Conservation (phyloP, 2,888 invertebrate genomes). For the Ariolimax columbianus region DNA sequence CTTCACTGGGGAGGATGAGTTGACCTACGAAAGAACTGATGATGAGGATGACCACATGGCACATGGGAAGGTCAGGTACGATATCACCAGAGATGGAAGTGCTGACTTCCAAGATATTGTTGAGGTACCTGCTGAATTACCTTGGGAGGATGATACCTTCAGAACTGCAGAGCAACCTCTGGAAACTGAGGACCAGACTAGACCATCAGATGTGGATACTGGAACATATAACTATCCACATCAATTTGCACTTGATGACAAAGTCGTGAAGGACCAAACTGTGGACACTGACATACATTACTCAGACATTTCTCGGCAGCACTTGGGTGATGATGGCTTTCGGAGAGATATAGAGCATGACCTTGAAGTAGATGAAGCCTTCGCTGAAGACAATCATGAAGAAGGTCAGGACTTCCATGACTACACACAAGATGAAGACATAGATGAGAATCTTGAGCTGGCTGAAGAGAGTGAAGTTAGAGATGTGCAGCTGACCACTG, state of each 20-base stretch:
- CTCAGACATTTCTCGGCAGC: neutral
- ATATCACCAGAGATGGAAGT: neutral
- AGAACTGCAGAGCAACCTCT: constrained; percentile 22
- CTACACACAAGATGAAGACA: neutral
- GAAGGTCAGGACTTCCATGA: neutral
- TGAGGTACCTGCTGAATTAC: neutral
- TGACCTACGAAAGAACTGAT: constrained; percentile 37
- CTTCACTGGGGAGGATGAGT: constrained; percentile 53
- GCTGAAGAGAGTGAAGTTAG: neutral
- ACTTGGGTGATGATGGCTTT: neutral
- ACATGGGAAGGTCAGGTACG: neutral
- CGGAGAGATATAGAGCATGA: neutral
- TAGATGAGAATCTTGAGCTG: neutral
- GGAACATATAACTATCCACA: neutral
- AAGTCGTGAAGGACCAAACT: neutral
- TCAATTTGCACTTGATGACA: neutral
- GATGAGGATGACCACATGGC: constrained; percentile 15
- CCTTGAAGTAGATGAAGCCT: neutral
- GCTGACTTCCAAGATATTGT: neutral
- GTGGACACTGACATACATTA: neutral
- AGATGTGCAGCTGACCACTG: neutral
- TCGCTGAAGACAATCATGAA: neutral
- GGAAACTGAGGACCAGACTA: neutral
- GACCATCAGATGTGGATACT: neutral
- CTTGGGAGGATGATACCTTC: constrained; percentile 5